A percentile compares a stretch with the other conserved stretches of the same genome.
Conservation (phyloP, 2,888 invertebrate genomes). For the Norana najaformis region DNA sequence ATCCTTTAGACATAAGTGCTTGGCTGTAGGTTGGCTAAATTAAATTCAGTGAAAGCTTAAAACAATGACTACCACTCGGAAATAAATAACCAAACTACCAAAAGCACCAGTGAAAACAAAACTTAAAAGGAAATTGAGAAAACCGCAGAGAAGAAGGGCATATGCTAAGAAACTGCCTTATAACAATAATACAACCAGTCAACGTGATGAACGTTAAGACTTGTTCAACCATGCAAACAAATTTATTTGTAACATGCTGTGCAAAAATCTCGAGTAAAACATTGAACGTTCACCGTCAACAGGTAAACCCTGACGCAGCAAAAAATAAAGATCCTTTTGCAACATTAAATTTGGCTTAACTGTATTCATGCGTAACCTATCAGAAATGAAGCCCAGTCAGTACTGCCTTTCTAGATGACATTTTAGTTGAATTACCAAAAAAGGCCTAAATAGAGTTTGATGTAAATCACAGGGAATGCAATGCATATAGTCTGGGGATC, state of each 20-base stretch:
- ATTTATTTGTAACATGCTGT: background rate
- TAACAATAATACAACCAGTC: background rate
- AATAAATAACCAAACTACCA: constrained; percentile 4
- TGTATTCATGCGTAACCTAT: background rate
- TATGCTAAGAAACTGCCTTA: background rate
- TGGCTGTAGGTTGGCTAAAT: background rate
- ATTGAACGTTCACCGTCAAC: background rate
- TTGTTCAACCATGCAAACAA: background rate
- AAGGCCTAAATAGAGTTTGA: background rate
- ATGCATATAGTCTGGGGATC: background rate
- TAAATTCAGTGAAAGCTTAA: background rate
- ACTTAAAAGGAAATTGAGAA: no score
- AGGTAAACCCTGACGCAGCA: background rate
- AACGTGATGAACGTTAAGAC: background rate
- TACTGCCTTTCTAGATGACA: background rate
- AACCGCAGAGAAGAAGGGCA: no score
- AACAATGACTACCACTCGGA: background rate
- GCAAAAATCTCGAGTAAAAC: background rate
- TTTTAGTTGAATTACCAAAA: background rate
- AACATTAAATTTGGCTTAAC: no score
- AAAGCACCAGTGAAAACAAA: background rate
- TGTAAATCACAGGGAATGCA: background rate
- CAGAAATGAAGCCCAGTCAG: background rate
- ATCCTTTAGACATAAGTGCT: background rate
- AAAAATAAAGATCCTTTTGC: background rate